Evolutionary conservation across 30 jellyfish, hydroid and myxozoan species (phyloP), one percentile per base, ranked within the genome.

Genomic region (Aurelia aurita): DNA sequence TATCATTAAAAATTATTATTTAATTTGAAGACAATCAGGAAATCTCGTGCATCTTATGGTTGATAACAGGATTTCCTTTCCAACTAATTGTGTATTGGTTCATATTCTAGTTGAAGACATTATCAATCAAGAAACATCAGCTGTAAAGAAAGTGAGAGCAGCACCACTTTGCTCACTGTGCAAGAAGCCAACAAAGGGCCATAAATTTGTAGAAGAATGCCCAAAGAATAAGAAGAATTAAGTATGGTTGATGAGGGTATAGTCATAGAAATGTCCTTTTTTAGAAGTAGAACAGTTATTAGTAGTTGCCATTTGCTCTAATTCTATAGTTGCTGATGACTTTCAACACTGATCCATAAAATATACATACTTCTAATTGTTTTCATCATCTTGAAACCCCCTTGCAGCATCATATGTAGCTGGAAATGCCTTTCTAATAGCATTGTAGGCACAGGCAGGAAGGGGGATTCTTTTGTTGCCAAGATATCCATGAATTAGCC

Each of bases 391-490:
- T 61, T 22, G 44, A 61, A 61, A 61, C n/a, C 74, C 74, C 45
- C 28, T 61, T 61, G 6, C 74, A 22, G 74, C 74, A 13, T 53
- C 35, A 61, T 11, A 31, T 32, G 25, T 22, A 13, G n/a, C 58
- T 67, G 79, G 58, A 14, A 67, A 72, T 72, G 43, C n/a, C 49
- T 9, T 23, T 23, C 84, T 44, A 3, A 72, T 51, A 15, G 70
- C 39, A 22, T 46, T 22, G 19, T 66, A 65, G 74, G 91, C 83
- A 78, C 89, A 78, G 51, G 89, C 79, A 26, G 89, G 89, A 28
- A 78, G 55, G 31, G 89, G 80, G 21, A 65, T 49, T 25, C 84
- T 65, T 69, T 47, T 69, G 32, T 53, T 80, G n/a, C 91, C 91
- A 26, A 80, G 84, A 29, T 21, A 39, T 49, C 91, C 91, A 80